Base-by-base conservation (phyloP, 2,113 vertebrate genomes). In the Xyrauchen texanus region DNA sequence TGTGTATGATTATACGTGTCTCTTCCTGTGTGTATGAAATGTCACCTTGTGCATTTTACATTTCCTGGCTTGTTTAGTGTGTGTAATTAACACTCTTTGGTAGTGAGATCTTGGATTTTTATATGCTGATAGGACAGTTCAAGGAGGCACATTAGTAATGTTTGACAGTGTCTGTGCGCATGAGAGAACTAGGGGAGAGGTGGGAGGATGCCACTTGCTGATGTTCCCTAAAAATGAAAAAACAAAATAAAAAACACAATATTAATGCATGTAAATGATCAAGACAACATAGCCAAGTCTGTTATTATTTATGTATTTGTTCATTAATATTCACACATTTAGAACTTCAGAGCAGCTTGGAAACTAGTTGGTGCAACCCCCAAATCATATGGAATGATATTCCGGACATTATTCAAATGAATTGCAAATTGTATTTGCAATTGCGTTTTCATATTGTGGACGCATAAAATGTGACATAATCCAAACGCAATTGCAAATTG, bases 181-280 rank as follows among this genome's bases (percentile, higher is more conserved):
- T 66, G 79, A 82, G 65, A 84, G 84, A 90, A 87, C 89, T 85
- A 89, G 91, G 91, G 91, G 92, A 91, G 92, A 92, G 90, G 88
- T 34, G 74, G 75, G 87, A 86, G 83, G 78, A 81, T 81, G 86
- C 76, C 85, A 75, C 85, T 86, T 88, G 88, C 88, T 89, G 90
- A 85, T 90, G 86, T 88, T 87, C 82, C 85, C 91, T 92, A 77
- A 5, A 21, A 77, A 68, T 55, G 63, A 45, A 60, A 64, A 58
- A 34, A 34, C 1, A 34, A 1, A 34, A 34, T 34, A 45, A 60
- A 64, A 58, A 34, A 34, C 1, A 34, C 21, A 34, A 34, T 34
- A 34, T 34, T 34, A 34, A 34, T 34, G 21, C 21, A 34, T 34
- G 21, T 34, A 34, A 3, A 34, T 34, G 21, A 34, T 34, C 21